phyloP scores from a whole-genome alignment of 2,113 vertebrate species.

The Clarias batrachus region DNA sequence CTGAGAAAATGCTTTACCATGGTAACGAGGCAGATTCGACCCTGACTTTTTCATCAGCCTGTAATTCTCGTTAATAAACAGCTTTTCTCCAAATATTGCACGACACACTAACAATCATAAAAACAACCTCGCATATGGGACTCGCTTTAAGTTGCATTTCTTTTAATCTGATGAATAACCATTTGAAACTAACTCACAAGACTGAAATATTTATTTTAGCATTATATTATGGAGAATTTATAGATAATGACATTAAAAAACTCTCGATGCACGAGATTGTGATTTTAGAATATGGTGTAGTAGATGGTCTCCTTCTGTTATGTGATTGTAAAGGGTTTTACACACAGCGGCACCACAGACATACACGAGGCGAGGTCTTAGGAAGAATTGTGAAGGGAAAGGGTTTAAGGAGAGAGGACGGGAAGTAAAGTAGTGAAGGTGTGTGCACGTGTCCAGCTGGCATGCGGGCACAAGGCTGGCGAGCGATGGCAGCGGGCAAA shows the following conservation, averaged over 20 bases:
- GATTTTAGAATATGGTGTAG: neutral
- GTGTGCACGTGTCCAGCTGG: too few relatives aligned
- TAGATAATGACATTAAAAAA: neutral
- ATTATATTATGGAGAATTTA: neutral
- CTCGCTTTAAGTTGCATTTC: neutral
- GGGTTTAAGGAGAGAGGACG: too few relatives aligned
- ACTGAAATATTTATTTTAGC: neutral
- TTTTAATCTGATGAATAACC: neutral
- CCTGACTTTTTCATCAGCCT: constrained; percentile 46
- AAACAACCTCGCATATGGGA: neutral
- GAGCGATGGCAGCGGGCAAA: too few relatives aligned
- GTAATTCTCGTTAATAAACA: constrained; percentile 44
- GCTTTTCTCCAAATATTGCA: constrained; percentile 19
- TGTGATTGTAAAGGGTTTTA: too few relatives aligned
- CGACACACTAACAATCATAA: neutral
- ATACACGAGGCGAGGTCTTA: too few relatives aligned
- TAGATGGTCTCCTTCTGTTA: too few relatives aligned
- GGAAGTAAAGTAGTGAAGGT: too few relatives aligned
- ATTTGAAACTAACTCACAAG: neutral
- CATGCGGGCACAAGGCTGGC: too few relatives aligned
- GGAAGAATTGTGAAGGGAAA: too few relatives aligned
- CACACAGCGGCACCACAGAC: too few relatives aligned
- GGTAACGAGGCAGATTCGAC: constrained; percentile 45
- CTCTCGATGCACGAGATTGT: neutral
- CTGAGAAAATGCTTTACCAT: constrained; percentile 51